These are phyloP conservation scores for Epinotia ramella DNA, from an alignment of 2,888 invertebrate species.

Conservation along the genomic window DNA sequence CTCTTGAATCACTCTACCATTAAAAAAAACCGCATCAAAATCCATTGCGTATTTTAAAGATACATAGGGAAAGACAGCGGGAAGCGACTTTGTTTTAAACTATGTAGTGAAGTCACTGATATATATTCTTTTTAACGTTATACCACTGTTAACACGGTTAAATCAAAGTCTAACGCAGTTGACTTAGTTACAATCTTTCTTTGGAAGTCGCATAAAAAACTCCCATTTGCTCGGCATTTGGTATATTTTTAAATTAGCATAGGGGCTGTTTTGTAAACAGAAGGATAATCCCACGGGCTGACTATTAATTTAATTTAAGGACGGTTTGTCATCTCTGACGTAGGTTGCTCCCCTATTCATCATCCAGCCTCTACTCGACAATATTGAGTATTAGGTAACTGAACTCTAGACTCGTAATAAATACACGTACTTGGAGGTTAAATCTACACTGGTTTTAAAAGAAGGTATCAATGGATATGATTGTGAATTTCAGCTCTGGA, in stretches of 20 bases:
- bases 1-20: too few species aligned
- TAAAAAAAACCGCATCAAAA: too few species aligned
- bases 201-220: too few species aligned
- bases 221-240: conserved; percentile 2
- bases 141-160: too few species aligned
- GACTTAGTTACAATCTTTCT: background rate
- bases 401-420: background rate
- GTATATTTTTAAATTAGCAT: conserved; percentile 27
- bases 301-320: conserved; percentile 33
- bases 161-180: background rate
- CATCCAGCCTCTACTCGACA: background rate
- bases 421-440: background rate
- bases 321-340: conserved; percentile 26
- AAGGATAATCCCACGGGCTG: conserved; percentile 19
- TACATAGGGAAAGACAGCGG: too few species aligned
- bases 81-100: too few species aligned
- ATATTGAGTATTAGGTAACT: background rate
- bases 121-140: too few species aligned
- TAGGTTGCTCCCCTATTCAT: conserved; percentile 8
- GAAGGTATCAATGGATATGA: background rate
- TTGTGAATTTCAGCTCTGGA: background rate
- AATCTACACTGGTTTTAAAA: background rate
- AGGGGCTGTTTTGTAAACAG: conserved; percentile 24
- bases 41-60: too few species aligned
- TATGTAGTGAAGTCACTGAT: too few species aligned